These are phyloP conservation scores for Liolophura sinensis DNA, from an alignment of 1,140 invertebrate genomes.

Conservation along the genomic window DNA sequence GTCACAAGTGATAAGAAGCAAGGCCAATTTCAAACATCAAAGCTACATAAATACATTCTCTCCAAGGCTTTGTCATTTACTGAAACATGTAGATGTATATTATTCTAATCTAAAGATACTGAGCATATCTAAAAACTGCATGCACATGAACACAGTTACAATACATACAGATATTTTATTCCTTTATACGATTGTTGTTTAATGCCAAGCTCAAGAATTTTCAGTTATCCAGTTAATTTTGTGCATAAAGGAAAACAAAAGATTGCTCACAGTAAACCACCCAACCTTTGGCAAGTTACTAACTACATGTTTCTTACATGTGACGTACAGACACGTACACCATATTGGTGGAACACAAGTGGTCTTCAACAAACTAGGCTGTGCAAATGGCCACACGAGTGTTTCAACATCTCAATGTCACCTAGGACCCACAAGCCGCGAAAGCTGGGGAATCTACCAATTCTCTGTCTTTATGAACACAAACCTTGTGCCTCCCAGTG, in stretches of 20 bases:
- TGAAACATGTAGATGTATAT: too few species aligned
- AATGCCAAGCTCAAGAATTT: not conserved
- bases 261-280: too few species aligned
- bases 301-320: not conserved
- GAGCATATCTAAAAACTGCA: not conserved
- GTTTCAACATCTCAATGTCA: too few species aligned
- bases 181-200: not conserved
- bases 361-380: not conserved
- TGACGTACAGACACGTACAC: not conserved
- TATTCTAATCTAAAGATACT: not conserved
- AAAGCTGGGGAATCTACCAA: too few species aligned
- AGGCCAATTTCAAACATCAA: too few species aligned
- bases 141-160: not conserved
- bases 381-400: not conserved
- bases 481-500: too few species aligned
- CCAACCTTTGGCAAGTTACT: not conserved
- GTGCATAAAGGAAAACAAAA: not conserved
- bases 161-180: not conserved
- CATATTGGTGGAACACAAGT: not conserved
- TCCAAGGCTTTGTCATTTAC: too few species aligned
- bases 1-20: not conserved
- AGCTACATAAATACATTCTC: not conserved
- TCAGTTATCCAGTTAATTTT: not conserved
- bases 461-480: too few species aligned
- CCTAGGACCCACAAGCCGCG: too few species aligned